Evolutionary conservation across 2,113 vertebrate species (phyloP), one percentile per base, ranked within the genome.

Genomic region (Glaucidium brasilianum): DNA sequence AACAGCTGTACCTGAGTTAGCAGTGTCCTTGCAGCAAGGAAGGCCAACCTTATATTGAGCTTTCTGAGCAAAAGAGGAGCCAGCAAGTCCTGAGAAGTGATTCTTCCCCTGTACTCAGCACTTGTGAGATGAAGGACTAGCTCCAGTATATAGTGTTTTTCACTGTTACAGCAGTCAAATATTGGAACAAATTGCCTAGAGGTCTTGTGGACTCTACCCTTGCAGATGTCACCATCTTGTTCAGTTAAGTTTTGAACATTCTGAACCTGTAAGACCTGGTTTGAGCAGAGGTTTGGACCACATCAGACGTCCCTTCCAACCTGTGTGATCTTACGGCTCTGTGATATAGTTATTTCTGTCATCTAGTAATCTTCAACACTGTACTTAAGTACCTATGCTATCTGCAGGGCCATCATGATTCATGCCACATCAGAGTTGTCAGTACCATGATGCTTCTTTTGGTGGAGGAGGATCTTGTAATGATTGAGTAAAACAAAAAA

Each of bases 281-380:
- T 63, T 37, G 53, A 86, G 32, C 32, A 56, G 74, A 75, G 19
- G 1, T 66, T 77, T 77, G 30, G 34, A 35, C 64, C 30, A 18
- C 21, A 34, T 82, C n/a, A 72, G 47, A 79, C 37, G 25, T 79
- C 29, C 13, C 25, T 67, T 74, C 32, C 66, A 85, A 30, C 16
- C 9, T 43, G 0, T 10, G 11, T 25, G 21, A 47, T 67, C 27
- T 35, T 69, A 26, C 0, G 2, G 12, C 53, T 79, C 27, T 63
- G 37, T 78, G 37, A 10, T 71, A 25, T 63, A 67, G 29, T 63
- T 73, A 12, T 35, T 63, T 81, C 58, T 88, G 41, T 56, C 26
- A 53, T 78, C 29, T 45, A 50, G 15, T 59, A 15, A 11, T 64
- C 62, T 69, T 86, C 26, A 71, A 12, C 45, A 37, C n/a, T 45